These are phyloP conservation scores for Hiodon alosoides DNA, from an alignment of 2,113 vertebrate species.

Conservation along the genomic window DNA sequence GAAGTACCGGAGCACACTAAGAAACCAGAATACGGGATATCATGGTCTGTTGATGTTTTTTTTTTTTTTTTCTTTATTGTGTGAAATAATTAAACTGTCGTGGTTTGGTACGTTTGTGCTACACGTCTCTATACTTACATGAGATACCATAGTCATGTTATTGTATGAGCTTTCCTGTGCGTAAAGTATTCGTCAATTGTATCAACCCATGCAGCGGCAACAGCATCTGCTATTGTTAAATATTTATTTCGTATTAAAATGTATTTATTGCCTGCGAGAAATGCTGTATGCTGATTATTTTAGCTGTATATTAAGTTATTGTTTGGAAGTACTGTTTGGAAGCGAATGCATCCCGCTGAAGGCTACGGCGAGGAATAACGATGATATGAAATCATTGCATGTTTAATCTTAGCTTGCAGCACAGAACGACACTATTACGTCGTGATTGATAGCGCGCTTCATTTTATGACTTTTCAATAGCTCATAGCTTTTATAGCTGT, in stretches of 20 bases:
- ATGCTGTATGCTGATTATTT: neutral
- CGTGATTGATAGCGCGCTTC: slow-evolving; percentile 85
- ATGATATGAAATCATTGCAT: slow-evolving; percentile 74
- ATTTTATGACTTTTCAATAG: slow-evolving; percentile 90
- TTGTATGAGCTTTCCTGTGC: neutral
- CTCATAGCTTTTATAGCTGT: slow-evolving; percentile 84
- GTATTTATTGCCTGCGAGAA: neutral
- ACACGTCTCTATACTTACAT: neutral
- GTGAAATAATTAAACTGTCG: neutral
- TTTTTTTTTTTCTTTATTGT: slow-evolving; percentile 15
- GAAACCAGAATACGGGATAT: slow-evolving; percentile 20
- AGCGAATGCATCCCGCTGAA: neutral
- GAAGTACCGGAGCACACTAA: slow-evolving; percentile 7
- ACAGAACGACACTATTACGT: slow-evolving; percentile 64
- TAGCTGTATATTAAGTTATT: neutral
- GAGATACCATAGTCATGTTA: neutral
- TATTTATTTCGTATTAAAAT: neutral
- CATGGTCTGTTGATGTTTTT: slow-evolving; percentile 28
- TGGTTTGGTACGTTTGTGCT: neutral
- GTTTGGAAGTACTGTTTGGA: neutral
- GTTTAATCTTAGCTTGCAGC: slow-evolving; percentile 74
- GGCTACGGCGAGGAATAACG: slow-evolving; percentile 69
- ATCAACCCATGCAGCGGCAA: too few species aligned
- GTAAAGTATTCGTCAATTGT: neutral
- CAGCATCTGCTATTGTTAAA: neutral